phyloP scores from a whole-genome alignment of 1,140 invertebrate genomes.

The Heterodera carotae region DNA sequence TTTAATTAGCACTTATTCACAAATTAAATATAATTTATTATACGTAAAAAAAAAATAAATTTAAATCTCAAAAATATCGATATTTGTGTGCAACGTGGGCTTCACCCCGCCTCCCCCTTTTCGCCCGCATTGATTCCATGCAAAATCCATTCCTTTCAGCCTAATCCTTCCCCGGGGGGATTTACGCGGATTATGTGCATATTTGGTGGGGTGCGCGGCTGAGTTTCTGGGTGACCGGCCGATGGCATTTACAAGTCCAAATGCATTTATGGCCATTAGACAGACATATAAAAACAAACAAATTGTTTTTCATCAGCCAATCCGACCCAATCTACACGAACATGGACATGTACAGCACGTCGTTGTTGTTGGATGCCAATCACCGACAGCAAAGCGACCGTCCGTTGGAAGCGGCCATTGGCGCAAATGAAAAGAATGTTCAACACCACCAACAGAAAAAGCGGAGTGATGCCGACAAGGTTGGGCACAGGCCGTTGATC shows the following conservation, averaged over 20 bases:
- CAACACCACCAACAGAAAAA: slow-evolving; percentile 8
- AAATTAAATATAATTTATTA: too few relatives aligned
- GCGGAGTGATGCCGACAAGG: slow-evolving; percentile 3
- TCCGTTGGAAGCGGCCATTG: too few relatives aligned
- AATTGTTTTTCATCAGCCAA: slow-evolving; percentile 18
- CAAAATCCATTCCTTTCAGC: not conserved
- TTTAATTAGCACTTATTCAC: too few relatives aligned
- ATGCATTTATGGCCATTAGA: not conserved
- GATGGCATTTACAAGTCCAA: not conserved
- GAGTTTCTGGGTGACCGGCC: too few relatives aligned
- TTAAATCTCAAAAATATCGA: slow-evolving; percentile 6
- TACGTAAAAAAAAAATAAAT: not conserved
- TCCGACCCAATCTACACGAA: slow-evolving; percentile 31
- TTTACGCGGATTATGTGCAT: slow-evolving; percentile 4
- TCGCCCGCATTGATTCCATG: too few relatives aligned
- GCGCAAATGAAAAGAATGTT: not conserved
- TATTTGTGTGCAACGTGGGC: not conserved
- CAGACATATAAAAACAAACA: not conserved
- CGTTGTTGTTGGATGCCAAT: not conserved
- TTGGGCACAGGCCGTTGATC: too few relatives aligned
- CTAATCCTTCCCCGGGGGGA: not conserved
- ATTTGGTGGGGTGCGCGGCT: not conserved
- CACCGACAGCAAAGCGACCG: not conserved
- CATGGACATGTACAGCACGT: slow-evolving; percentile 30
- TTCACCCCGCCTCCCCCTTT: not conserved